Conservation (phyloP, 2,797 vertebrate genomes). For the Xyrichtys novacula region DNA sequence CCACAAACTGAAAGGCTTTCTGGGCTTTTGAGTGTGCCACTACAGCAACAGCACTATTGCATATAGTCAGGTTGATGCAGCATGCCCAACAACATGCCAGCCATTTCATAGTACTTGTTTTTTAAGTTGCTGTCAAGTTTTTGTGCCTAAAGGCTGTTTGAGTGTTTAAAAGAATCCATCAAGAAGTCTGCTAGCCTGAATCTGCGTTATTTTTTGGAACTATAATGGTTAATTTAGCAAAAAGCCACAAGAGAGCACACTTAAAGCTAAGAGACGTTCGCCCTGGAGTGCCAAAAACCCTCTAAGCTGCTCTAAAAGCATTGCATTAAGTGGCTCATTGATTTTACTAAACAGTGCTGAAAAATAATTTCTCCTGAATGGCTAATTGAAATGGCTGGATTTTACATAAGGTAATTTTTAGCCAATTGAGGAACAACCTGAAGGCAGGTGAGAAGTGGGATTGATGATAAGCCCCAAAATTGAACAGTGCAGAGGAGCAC, state of each 20-base stretch:
- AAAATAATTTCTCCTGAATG: conserved; percentile 4
- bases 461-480: neutral
- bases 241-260: conserved; percentile 20
- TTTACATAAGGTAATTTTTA: neutral
- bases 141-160: neutral
- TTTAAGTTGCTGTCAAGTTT: conserved; percentile 1
- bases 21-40: conserved; percentile 53
- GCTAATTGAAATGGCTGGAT: conserved; percentile 4
- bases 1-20: conserved; percentile 59
- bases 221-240: conserved; percentile 14
- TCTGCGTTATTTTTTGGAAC: conserved; percentile 9
- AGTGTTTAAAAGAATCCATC: conserved; percentile 1
- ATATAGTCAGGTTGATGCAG: conserved; percentile 28
- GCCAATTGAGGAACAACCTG: conserved; percentile 6
- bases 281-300: conserved; percentile 23
- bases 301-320: conserved; percentile 40
- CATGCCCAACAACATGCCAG: conserved; percentile 15
- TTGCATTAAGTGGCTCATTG: conserved; percentile 19
- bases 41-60: conserved; percentile 38
- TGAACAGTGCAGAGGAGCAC: neutral
- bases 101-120: conserved; percentile 26
- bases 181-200: conserved; percentile 10
- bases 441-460: conserved; percentile 1
- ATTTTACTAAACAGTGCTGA: conserved; percentile 23
- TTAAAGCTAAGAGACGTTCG: conserved; percentile 29